phyloP scores from a whole-genome alignment of 2,797 vertebrate species.

The Pangasius macronema region DNA sequence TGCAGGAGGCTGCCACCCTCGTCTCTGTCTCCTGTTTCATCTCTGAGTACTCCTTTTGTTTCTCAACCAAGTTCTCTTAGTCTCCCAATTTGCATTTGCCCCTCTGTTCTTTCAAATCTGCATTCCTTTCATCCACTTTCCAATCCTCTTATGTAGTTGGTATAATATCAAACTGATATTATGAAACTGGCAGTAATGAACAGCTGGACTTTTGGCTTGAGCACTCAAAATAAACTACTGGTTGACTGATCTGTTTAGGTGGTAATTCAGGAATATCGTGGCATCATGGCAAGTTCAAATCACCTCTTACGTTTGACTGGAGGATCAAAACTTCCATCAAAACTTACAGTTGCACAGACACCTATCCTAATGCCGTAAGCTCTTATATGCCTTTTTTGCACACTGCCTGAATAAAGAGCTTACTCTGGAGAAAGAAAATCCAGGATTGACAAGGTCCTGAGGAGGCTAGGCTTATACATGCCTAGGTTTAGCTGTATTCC shows the following conservation, averaged over 20 bases:
- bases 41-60: constrained; percentile 36
- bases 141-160: constrained; percentile 2
- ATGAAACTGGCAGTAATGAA: not conserved
- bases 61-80: constrained; percentile 24
- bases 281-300: not conserved
- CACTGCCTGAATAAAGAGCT: not conserved
- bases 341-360: not conserved
- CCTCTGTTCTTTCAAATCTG: constrained; percentile 37
- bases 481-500: not conserved
- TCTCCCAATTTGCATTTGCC: constrained; percentile 35
- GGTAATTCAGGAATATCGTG: not conserved
- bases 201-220: not conserved
- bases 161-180: not conserved
- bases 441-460: not conserved
- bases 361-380: not conserved
- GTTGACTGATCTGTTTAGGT: not conserved
- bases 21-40: constrained; percentile 27
- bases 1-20: constrained; percentile 46
- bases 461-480: not conserved
- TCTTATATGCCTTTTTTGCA: not conserved
- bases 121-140: constrained; percentile 39
- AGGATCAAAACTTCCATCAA: not conserved
- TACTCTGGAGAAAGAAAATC: not conserved
- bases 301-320: not conserved
- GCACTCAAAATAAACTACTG: not conserved